Evolutionary conservation across 2,797 vertebrate genomes (phyloP).

Genomic region (Eulemur coronatus): DNA sequence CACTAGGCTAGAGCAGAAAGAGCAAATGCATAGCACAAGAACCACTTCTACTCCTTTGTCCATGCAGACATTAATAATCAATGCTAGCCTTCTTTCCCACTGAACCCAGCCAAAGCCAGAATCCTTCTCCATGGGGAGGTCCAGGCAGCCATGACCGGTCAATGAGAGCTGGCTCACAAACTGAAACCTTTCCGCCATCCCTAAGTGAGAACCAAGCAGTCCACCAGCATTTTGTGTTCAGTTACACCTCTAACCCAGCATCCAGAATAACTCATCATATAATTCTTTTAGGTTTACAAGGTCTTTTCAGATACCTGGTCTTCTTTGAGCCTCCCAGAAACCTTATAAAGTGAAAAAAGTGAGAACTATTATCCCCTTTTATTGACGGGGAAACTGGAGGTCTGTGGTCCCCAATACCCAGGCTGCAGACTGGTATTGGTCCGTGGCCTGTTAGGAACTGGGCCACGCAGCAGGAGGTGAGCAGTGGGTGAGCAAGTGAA

Average conservation of each 20-base stretch:
- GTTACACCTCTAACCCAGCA: not conserved
- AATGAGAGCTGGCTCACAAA: not conserved
- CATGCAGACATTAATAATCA: constrained; percentile 10
- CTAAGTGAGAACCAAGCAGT: not conserved
- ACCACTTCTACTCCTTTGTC: not conserved
- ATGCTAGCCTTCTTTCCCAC: not conserved
- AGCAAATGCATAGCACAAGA: not conserved
- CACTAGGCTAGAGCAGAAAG: not conserved
- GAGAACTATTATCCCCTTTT: not conserved
- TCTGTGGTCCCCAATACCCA: not conserved
- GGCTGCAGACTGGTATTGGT: too few species aligned
- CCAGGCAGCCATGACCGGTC: not conserved
- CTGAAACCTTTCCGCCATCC: not conserved
- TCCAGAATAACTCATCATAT: not conserved
- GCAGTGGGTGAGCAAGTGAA: too few species aligned
- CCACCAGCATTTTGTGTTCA: not conserved
- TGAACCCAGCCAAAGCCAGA: not conserved
- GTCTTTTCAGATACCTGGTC: not conserved
- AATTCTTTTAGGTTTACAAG: not conserved
- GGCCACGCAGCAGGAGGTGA: too few species aligned
- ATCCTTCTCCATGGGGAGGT: not conserved
- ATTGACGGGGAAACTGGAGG: not conserved
- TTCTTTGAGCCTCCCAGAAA: not conserved
- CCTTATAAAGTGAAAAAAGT: not conserved
- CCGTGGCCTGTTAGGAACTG: too few species aligned